Evolutionary conservation across 2,113 vertebrate species (phyloP), one percentile per base, ranked within the genome.

Genomic region (Silurus asotus): DNA sequence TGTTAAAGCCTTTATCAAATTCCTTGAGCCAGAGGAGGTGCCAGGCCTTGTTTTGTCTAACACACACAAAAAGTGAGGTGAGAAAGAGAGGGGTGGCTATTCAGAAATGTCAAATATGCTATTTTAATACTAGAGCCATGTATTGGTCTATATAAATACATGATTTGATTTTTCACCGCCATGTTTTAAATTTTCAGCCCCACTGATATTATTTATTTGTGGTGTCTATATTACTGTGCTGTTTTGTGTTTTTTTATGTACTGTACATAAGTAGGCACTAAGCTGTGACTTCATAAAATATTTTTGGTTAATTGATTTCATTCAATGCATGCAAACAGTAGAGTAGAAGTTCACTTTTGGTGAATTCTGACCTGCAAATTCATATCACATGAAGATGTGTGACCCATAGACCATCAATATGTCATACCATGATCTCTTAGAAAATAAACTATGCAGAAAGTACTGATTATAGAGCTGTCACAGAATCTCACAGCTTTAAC

Each of bases 1-100:
- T 64, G 45, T 65, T 85, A 62, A 45, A 51, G 65, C 19, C 5
- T 79, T 85, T 65, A 69, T 83, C 79, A 83, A 67, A 84, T 72
- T 13, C 25, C 37, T 84, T 48, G n/a, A 75, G 69, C 45, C 59
- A 78, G 83, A 64, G 49, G 28, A 77, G 20, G n/a, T 86, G 45
- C 59, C 83, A 88, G 37, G 81, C 51, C 6, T 37, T 69, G 20
- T 19, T 14, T 23, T 72, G 45, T 23, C 59, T 49, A 45, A 79
- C 19, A 82, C 15, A 49, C 6, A 64, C 15, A 65, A 58, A 53
- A n/a, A 81, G 15, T 58, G 25, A 64, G 55, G 53, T 56, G 6
- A 64, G 25, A 86, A 56, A 76, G 14, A 25, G 80, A 65, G 19
- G 23, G 84, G 64, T 19, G 13, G n/a, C 1, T 83, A 11, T 70